These are phyloP conservation scores for Rhodophaea formosa DNA, from an alignment of 2,888 invertebrate genomes.

Conservation along the genomic window DNA sequence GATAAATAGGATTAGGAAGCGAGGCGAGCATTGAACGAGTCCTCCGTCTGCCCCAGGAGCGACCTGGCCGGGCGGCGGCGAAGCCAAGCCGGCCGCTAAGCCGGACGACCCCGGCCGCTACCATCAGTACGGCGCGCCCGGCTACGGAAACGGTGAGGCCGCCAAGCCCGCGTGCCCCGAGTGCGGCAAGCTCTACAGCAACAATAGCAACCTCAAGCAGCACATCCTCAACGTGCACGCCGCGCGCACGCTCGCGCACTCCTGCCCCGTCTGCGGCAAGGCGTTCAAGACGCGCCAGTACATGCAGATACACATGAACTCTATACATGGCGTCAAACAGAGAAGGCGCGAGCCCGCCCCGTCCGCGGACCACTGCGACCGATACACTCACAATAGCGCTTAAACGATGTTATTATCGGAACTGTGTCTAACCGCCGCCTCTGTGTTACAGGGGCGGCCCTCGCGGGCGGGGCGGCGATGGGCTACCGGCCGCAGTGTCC, in stretches of 20 bases:
- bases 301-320: slow-evolving; percentile 85
- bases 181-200: slow-evolving; percentile 85
- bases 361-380: slow-evolving; percentile 51
- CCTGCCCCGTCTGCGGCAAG: slow-evolving; percentile 84
- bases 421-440: slow-evolving; percentile 80
- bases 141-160: slow-evolving; percentile 60
- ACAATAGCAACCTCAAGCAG: slow-evolving; percentile 86
- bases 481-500: slow-evolving; percentile 85
- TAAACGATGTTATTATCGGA: slow-evolving; percentile 49
- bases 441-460: slow-evolving; percentile 85
- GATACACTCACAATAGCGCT: slow-evolving; percentile 70
- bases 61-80: slow-evolving; percentile 63
- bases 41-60: slow-evolving; percentile 77
- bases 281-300: slow-evolving; percentile 87
- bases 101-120: slow-evolving; percentile 37
- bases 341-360: slow-evolving; percentile 75
- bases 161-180: slow-evolving; percentile 83
- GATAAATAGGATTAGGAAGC: slow-evolving; percentile 23
- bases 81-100: slow-evolving; percentile 39
- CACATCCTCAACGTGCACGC: slow-evolving; percentile 86
- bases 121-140: slow-evolving; percentile 38
- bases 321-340: slow-evolving; percentile 84
- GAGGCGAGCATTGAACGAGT: slow-evolving; percentile 60
- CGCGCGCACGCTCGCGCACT: slow-evolving; percentile 80
- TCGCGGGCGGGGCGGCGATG: slow-evolving; percentile 77